Base-by-base conservation (phyloP, 2,113 vertebrate species). In the Antechinus stuartii region DNA sequence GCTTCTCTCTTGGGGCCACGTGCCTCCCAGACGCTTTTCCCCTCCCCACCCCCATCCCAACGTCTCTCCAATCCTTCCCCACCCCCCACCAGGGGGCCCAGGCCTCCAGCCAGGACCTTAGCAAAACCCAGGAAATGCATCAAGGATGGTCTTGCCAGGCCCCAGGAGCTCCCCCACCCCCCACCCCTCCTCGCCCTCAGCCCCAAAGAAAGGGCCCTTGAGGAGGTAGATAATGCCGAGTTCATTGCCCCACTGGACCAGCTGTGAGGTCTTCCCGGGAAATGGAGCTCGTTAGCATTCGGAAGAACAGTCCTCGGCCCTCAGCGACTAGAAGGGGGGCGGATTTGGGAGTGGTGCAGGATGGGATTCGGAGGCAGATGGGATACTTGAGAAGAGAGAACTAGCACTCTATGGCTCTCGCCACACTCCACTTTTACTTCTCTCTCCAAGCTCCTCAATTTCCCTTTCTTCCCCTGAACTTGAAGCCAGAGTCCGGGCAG, bases 241-340 rank as follows among this genome's bases (percentile, higher is more conserved):
- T 98, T 98, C 98, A 98, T 97, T 97, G 97, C 98, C 97, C 97
- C 97, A 97, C 97, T 97, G 97, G 97, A 97, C 97, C 98, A 98
- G 98, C 98, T 98, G 98, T 98, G 98, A 98, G 98, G 98, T 97
- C 98, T 98, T 98, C 98, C 97, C 96, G 76, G 98, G 96, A 96
- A 96, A 97, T 91, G 94, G 91, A 94, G 97, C 95, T 92, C 26
- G 97, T 98, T 98, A 98, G 98, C 98, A 98, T 98, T 97, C 98
- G 0, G 91, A 92, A 94, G 96, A 95, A 95, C 30, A 23, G 68
- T 91, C 94, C 49, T 57, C 92, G 95, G 96, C 95, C 96, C 95
- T 96, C 68, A 1, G 95, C 0, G 95, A 68, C 94, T 93, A 54
- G 91, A 52, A 14, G 84, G 19, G 22, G 4, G 30, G 61, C 2